A percentile compares a stretch with the other conserved stretches of the same genome.
Evolutionary conservation across 2,797 vertebrate species (phyloP).

Genomic region (Poeciliopsis paucimaculata): DNA sequence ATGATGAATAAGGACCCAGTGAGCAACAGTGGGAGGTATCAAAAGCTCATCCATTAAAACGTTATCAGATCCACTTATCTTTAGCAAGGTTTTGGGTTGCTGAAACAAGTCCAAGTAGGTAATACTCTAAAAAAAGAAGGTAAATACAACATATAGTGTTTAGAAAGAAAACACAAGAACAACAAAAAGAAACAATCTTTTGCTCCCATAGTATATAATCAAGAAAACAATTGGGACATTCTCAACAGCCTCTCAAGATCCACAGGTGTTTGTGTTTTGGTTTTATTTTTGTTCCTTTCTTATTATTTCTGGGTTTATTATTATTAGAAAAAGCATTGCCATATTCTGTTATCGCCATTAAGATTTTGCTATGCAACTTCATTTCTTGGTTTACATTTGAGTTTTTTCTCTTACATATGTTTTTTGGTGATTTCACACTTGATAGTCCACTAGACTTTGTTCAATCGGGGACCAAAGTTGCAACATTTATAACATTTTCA

Average conservation of each 20-base stretch:
- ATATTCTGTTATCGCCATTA: neutral
- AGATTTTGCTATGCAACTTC: neutral
- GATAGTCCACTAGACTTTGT: too few species aligned
- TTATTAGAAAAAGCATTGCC: neutral
- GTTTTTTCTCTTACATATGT: neutral
- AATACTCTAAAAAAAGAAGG: neutral
- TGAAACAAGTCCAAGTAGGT: neutral
- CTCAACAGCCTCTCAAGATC: neutral
- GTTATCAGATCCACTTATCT: conserved; percentile 20
- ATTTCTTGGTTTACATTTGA: neutral
- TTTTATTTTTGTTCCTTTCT: neutral
- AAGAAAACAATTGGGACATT: neutral
- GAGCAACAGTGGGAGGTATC: conserved; percentile 19
- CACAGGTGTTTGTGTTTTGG: neutral
- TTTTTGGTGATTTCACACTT: too few species aligned
- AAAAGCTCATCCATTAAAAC: conserved; percentile 19
- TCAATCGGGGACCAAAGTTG: too few species aligned
- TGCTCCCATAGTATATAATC: neutral
- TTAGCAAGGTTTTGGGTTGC: neutral
- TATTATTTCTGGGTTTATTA: neutral
- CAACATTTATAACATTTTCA: too few species aligned
- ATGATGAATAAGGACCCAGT: conserved; percentile 15
- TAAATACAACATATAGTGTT: neutral
- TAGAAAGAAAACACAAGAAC: neutral
- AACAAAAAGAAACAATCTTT: neutral